A percentile compares a stretch with the other conserved stretches of the same genome.
Conservation (phyloP, 1,140 invertebrate genomes). For the Eciton burchellii region DNA sequence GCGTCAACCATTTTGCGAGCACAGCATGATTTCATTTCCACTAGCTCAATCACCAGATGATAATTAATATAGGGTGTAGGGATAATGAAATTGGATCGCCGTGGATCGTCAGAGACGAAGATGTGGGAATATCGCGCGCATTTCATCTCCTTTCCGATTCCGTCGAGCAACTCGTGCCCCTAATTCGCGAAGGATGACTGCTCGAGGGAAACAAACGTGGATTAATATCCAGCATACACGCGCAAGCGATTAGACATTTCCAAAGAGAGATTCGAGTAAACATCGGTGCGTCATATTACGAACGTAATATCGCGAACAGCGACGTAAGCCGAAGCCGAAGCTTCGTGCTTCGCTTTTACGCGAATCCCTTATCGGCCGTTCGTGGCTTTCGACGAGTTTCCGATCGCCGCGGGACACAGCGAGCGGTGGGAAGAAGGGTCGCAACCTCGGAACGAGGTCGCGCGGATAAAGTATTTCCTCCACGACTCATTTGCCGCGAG, state of each 20-base stretch:
- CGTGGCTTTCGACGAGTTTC: slow-evolving; percentile 19
- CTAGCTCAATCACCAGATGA: background rate
- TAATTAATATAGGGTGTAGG: slow-evolving; percentile 30
- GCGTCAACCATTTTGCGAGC: background rate
- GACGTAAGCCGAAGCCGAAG: background rate
- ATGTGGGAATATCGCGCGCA: slow-evolving; percentile 19
- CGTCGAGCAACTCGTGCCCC: slow-evolving; percentile 9
- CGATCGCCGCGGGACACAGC: background rate
- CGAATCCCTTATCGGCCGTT: slow-evolving; percentile 21
- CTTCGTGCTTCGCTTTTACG: background rate
- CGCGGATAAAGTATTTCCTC: slow-evolving; percentile 47
- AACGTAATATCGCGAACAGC: background rate
- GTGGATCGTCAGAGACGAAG: slow-evolving; percentile 24
- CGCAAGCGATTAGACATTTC: background rate
- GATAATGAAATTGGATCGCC: slow-evolving; percentile 26
- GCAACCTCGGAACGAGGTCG: slow-evolving; percentile 32
- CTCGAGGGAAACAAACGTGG: background rate
- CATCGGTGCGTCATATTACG: background rate
- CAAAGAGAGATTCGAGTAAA: background rate
- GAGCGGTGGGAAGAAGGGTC: background rate
- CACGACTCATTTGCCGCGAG: slow-evolving; percentile 67
- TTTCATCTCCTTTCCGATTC: slow-evolving; percentile 9
- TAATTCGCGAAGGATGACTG: slow-evolving; percentile 22
- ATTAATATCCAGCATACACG: slow-evolving; percentile 17
- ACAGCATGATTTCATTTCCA: slow-evolving; percentile 31